Evolutionary conservation across 2,113 vertebrate species (phyloP).

Genomic region (Microcebus lehilahytsara): DNA sequence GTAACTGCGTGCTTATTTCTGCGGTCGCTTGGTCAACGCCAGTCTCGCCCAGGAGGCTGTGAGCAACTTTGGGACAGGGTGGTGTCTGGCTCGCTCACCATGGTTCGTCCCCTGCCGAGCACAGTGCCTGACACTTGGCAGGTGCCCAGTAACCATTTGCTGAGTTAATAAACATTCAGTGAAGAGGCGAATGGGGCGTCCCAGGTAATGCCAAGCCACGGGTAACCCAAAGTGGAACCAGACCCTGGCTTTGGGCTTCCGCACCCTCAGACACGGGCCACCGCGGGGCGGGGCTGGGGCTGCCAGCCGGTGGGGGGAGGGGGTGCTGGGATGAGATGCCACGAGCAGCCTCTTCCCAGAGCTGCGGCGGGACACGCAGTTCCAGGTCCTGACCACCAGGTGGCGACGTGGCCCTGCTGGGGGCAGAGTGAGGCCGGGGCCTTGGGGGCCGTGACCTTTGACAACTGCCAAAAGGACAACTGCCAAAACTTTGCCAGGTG

Average conservation of each 20-base stretch:
- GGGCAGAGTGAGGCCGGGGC: fast-evolving
- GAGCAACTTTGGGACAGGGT: neutral
- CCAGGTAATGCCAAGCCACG: neutral
- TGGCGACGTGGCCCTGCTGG: neutral
- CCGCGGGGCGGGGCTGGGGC: neutral
- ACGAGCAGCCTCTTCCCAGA: neutral
- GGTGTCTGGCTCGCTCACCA: neutral
- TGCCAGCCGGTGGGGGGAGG: neutral
- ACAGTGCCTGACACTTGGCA: neutral
- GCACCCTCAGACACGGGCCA: neutral
- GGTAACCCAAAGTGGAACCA: neutral
- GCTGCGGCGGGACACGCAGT: neutral
- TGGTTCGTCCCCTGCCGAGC: neutral
- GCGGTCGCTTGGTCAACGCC: neutral
- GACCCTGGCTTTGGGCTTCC: neutral
- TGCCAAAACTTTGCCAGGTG: neutral
- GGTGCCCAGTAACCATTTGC: neutral
- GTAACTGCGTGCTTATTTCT: neutral
- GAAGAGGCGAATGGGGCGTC: neutral
- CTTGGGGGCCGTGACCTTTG: too few species aligned
- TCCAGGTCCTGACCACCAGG: neutral
- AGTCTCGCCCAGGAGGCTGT: neutral
- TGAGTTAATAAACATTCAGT: neutral
- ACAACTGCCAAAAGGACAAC: neutral
- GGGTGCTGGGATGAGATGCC: neutral